Evolutionary conservation across 2,888 invertebrate genomes (phyloP), one percentile per base, ranked within the genome.

Genomic region (Ophion obscuratus): DNA sequence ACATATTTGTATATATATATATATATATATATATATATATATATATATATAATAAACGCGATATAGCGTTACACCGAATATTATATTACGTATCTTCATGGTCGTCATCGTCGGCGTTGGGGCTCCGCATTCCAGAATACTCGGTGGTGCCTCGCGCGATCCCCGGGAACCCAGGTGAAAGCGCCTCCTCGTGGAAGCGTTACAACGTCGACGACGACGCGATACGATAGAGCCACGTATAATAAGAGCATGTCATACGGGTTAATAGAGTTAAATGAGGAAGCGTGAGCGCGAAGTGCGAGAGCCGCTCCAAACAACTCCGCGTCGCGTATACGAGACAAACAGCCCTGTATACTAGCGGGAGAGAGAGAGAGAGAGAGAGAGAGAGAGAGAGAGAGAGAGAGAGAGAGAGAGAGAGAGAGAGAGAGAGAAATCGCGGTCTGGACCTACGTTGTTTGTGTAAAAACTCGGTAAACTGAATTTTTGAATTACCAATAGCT

Each of bases 241-340:
- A 70, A 68, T 53, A 68, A 40, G 68, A 40, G 40, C 68, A 61
- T 68, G 20, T 17, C 67, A 53, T 27, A n/a, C 44, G 59, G 66
- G 78, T 59, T 78, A 78, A 79, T 79, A 79, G 68, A 70, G 61
- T 70, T 79, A 79, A 79, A 61, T 68, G 47, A 47, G 17, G 70
- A 14, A 62, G 70, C 31, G 44, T 47, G 47, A 47, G 47, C 47
- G 24, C 78, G 20, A 61, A 68, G 68, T 78, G 44, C 67, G 6
- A 27, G 47, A 47, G 47, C 47, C 10, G 47, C 70, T 44, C 61
- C 61, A 44, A 17, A 62, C 61, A 79, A 44, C 44, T 68, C 59
- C 5, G 61, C 68, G 14, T 47, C 47, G 47, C 47, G 47, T 14
- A 10, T 31, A 31, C 27, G 47, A 47, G 70, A 68, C 78, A 79